Evolutionary conservation across 2,888 invertebrate species (phyloP).

Genomic region (Drosophila greeni): DNA sequence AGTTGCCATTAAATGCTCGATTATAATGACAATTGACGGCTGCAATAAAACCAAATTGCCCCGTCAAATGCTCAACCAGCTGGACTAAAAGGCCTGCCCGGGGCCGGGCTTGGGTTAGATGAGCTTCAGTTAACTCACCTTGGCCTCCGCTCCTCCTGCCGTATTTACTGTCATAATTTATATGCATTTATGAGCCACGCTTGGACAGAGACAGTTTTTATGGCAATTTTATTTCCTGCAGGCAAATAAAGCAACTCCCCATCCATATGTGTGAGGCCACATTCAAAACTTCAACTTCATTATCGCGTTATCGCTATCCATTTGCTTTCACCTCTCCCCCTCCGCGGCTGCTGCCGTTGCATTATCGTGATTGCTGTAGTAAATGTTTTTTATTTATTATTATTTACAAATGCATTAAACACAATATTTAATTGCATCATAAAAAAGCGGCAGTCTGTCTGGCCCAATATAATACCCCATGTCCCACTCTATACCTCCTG

Average conservation of each 20-base stretch:
- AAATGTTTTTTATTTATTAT: slow-evolving; percentile 58
- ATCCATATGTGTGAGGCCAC: slow-evolving; percentile 23
- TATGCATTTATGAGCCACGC: slow-evolving; percentile 49
- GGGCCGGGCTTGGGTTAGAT: slow-evolving; percentile 16
- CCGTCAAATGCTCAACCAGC: slow-evolving; percentile 55
- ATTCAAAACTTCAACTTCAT: slow-evolving; percentile 63
- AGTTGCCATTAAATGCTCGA: slow-evolving; percentile 44
- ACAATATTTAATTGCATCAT: slow-evolving; percentile 69
- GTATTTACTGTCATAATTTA: slow-evolving; percentile 52
- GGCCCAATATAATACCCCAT: slow-evolving; percentile 14
- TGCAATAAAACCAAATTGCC: slow-evolving; percentile 59
- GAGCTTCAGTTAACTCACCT: slow-evolving; percentile 16
- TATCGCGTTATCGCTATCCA: slow-evolving; percentile 45
- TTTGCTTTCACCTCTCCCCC: slow-evolving; percentile 10
- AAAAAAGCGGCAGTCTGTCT: slow-evolving; percentile 52
- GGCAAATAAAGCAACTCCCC: slow-evolving; percentile 60
- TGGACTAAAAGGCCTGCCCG: slow-evolving; percentile 42
- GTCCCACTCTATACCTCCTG: slow-evolving; percentile 1
- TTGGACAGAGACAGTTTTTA: slow-evolving; percentile 56
- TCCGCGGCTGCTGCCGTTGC: slow-evolving; percentile 21
- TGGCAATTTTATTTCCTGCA: slow-evolving; percentile 69
- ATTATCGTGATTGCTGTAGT: slow-evolving; percentile 50
- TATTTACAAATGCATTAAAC: slow-evolving; percentile 72
- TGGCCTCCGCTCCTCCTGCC: background rate
- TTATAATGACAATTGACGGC: slow-evolving; percentile 50